Evolutionary conservation across 2,797 vertebrate species (phyloP).

Genomic region (Sus cebifrons): DNA sequence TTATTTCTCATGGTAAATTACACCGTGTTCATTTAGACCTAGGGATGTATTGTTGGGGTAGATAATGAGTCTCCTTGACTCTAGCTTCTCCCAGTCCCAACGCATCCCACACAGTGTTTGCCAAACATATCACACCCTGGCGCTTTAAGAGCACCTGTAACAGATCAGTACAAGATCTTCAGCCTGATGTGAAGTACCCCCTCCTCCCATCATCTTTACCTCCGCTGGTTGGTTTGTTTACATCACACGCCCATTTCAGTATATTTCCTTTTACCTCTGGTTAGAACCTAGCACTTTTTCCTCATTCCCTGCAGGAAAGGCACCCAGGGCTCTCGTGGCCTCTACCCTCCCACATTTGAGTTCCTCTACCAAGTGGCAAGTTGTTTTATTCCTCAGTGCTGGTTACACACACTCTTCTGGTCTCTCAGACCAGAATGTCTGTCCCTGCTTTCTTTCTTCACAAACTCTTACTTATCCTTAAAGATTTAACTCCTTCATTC

Average conservation of each 20-base stretch:
- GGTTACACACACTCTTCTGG: background rate
- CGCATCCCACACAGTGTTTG: background rate
- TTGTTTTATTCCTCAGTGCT: background rate
- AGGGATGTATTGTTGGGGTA: background rate
- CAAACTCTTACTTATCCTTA: background rate
- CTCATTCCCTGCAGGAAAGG: fast-evolving
- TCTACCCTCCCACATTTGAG: background rate
- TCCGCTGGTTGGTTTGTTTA: background rate
- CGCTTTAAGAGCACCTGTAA: background rate
- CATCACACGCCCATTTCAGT: background rate
- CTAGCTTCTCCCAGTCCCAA: background rate
- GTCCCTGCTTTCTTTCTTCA: background rate
- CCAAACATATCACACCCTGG: background rate
- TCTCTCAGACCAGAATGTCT: background rate
- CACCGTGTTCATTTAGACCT: background rate
- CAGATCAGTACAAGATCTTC: background rate
- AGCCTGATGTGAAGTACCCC: background rate
- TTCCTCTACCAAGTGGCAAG: background rate
- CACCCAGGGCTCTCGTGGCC: background rate
- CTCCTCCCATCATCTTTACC: background rate
- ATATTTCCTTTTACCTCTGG: background rate
- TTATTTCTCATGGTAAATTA: conserved; percentile 11
- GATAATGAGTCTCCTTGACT: background rate
- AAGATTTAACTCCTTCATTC: background rate
- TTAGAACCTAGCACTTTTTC: background rate